phyloP scores from a whole-genome alignment of 2,113 vertebrate genomes.

The Python bivittatus region DNA sequence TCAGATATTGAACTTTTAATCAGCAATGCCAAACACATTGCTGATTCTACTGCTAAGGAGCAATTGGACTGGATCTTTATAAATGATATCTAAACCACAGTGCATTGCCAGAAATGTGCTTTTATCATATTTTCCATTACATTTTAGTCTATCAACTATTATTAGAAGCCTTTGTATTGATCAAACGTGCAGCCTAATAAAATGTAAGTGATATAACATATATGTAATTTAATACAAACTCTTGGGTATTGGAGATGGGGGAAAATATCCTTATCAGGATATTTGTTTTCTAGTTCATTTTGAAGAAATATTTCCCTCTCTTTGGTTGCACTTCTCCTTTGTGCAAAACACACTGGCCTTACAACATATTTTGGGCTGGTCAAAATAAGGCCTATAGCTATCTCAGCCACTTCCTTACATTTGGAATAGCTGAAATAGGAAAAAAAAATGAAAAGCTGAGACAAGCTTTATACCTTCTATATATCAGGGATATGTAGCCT shows the following conservation, averaged over 20 bases:
- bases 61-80: slow-evolving; percentile 22
- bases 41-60: not conserved
- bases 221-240: not conserved
- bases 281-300: not conserved
- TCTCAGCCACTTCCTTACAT: not conserved
- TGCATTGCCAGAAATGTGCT: not conserved
- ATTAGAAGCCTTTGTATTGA: not conserved
- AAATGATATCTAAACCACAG: slow-evolving; percentile 3
- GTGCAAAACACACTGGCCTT: not conserved
- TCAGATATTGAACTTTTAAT: slow-evolving; percentile 2
- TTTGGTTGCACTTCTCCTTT: not conserved
- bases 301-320: not conserved
- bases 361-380: not conserved
- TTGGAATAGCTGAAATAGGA: not conserved
- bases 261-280: not conserved
- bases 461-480: not conserved
- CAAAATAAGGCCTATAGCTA: not conserved
- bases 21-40: rapidly evolving
- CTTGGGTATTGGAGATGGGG: not conserved
- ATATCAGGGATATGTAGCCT: not conserved
- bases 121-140: not conserved
- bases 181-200: not conserved
- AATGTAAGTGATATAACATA: not conserved
- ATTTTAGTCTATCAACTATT: slow-evolving; percentile 14
- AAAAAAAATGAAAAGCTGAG: not conserved